These are phyloP conservation scores for Coranthus polyacanthus DNA, from an alignment of 2,797 vertebrate species.

Conservation along the genomic window DNA sequence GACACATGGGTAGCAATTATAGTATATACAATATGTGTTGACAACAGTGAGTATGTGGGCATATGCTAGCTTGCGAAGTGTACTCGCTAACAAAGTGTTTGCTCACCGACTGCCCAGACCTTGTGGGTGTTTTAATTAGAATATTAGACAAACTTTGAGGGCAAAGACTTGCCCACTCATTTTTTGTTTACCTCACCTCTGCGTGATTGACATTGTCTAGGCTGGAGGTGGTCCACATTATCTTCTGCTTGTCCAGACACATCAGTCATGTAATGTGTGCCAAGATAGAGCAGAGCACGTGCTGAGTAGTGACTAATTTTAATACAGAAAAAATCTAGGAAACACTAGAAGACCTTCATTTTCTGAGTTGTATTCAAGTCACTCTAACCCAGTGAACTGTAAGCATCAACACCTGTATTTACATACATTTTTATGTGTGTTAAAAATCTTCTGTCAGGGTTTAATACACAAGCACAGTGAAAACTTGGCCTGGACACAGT, in stretches of 20 bases:
- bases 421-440: too few species aligned
- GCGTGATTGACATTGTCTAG: conserved; percentile 43
- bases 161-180: conserved; percentile 16
- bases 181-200: conserved; percentile 35
- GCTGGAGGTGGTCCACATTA: conserved; percentile 24
- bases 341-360: conserved; percentile 17
- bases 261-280: conserved; percentile 58
- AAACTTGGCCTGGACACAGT: too few species aligned
- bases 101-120: too few species aligned
- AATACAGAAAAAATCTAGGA: conserved; percentile 5
- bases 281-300: conserved; percentile 24
- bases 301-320: conserved; percentile 48
- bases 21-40: too few species aligned
- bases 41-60: too few species aligned
- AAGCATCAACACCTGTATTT: too few species aligned
- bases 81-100: too few species aligned
- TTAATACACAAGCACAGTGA: too few species aligned
- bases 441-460: too few species aligned
- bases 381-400: neutral
- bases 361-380: conserved; percentile 1
- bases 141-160: conserved; percentile 27
- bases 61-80: too few species aligned
- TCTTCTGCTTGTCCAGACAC: conserved; percentile 49
- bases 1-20: too few species aligned
- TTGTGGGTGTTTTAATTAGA: conserved; percentile 29